Percentiles rank a stretch among this genome's conserved stretches.
These are phyloP conservation scores for Regulus satrapa DNA, from an alignment of 2,113 vertebrate species.

Conservation along the genomic window DNA sequence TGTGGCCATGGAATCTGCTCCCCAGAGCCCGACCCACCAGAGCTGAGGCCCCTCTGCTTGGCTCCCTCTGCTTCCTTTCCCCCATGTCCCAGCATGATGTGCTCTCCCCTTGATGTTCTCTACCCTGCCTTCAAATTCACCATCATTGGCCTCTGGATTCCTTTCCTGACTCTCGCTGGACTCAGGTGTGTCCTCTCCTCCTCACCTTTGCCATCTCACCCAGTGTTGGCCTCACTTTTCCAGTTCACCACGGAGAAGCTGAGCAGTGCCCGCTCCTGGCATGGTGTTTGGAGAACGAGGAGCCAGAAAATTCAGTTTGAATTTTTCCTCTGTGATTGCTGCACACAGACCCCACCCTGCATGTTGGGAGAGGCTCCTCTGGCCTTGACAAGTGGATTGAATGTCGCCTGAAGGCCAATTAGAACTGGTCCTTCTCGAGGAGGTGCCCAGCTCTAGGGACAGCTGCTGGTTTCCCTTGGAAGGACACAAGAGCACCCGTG, in stretches of 20 bases:
- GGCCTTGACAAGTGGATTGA: not conserved
- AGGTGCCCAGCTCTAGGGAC: not conserved
- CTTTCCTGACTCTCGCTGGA: not conserved
- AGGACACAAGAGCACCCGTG: not conserved
- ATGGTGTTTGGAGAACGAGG: rapidly evolving
- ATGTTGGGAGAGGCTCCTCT: not conserved
- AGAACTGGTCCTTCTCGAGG: not conserved
- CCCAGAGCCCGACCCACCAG: too few species aligned
- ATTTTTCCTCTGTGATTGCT: not conserved
- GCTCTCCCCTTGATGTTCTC: too few species aligned
- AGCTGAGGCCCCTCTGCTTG: too few species aligned
- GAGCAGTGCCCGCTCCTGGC: not conserved
- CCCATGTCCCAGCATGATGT: too few species aligned
- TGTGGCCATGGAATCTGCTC: too few species aligned
- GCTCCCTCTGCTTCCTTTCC: too few species aligned
- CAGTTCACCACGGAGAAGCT: not conserved
- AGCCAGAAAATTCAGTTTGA: not conserved
- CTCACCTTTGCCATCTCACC: not conserved
- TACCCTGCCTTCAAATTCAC: not conserved
- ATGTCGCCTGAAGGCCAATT: not conserved
- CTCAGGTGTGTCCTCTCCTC: not conserved
- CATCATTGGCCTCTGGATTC: not conserved
- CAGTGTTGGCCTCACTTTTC: not conserved
- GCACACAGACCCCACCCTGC: rapidly evolving
- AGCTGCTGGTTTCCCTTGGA: not conserved